These are phyloP conservation scores for Drosophila parvula DNA, from an alignment of 1,140 invertebrate species.

Conservation along the genomic window DNA sequence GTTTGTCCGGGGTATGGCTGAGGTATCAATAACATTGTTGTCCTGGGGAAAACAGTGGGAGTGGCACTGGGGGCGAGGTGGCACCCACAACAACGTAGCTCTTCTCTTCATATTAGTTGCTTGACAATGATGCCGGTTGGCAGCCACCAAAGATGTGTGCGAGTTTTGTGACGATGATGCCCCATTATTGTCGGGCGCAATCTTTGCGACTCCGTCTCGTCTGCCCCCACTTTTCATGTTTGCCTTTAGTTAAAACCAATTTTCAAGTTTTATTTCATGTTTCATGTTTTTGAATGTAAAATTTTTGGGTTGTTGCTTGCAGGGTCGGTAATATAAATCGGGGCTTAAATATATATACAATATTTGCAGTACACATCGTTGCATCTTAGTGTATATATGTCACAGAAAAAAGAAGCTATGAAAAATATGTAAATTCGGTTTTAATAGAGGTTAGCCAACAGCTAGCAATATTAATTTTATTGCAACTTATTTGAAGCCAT, in stretches of 20 bases:
- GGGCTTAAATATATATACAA: not conserved
- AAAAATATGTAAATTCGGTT: too few relatives aligned
- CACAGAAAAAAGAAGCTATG: too few relatives aligned
- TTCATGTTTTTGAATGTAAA: slow-evolving; percentile 29
- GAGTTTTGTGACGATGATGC: slow-evolving; percentile 30
- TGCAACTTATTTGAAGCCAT: too few relatives aligned
- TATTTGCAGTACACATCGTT: not conserved
- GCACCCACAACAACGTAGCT: slow-evolving; percentile 29
- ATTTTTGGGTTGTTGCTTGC: not conserved
- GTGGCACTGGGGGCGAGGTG: slow-evolving; percentile 1
- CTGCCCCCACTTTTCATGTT: slow-evolving; percentile 27
- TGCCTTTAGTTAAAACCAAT: slow-evolving; percentile 68
- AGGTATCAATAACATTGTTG: slow-evolving; percentile 82
- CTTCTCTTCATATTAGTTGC: slow-evolving; percentile 61
- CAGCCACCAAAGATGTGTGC: slow-evolving; percentile 32
- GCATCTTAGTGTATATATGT: not conserved
- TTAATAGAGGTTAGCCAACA: too few relatives aligned
- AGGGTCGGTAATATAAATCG: not conserved
- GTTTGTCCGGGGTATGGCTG: slow-evolving; percentile 55
- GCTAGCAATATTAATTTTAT: too few relatives aligned
- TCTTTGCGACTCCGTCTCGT: not conserved
- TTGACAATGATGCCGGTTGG: slow-evolving; percentile 61
- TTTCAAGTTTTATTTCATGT: slow-evolving; percentile 52
- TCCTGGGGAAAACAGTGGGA: slow-evolving; percentile 5
- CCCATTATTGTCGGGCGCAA: slow-evolving; percentile 26